A percentile compares a stretch with the other conserved stretches of the same genome.
Conservation (phyloP, 2,888 invertebrate genomes). For the Torymus auratus region DNA sequence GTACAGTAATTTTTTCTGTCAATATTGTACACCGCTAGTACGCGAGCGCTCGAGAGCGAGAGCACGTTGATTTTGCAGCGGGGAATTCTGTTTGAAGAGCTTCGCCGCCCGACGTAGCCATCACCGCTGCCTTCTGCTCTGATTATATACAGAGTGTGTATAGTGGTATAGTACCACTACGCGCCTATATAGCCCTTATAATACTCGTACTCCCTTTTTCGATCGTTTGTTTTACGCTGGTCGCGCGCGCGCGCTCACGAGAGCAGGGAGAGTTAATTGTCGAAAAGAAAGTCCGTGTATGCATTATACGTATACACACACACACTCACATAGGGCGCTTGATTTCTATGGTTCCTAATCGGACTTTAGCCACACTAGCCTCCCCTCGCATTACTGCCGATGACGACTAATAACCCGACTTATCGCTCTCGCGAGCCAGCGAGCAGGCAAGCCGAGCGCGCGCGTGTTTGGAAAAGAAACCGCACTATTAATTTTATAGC, state of each 20-base stretch:
- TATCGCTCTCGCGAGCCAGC: not conserved
- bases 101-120: not conserved
- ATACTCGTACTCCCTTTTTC: not conserved
- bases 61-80: constrained; percentile 17
- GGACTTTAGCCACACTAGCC: too few relatives aligned
- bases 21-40: not conserved
- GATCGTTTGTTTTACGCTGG: too few relatives aligned
- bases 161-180: too few relatives aligned
- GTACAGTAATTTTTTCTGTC: constrained; percentile 29
- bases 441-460: too few relatives aligned
- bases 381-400: not conserved
- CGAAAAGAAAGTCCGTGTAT: not conserved
- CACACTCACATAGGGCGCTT: too few relatives aligned
- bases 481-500: constrained; percentile 6
- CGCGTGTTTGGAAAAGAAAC: not conserved
- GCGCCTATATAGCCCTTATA: too few relatives aligned
- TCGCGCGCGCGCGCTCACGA: not conserved
- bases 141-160: constrained; percentile 1
- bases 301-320: too few relatives aligned
- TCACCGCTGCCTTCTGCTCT: not conserved
- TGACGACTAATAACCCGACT: constrained; percentile 6
- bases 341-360: too few relatives aligned
- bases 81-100: constrained; percentile 30
- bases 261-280: constrained; percentile 4
- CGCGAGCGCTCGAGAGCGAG: not conserved